A percentile compares a stretch with the other conserved stretches of the same genome.
These are phyloP conservation scores for Conomelus anceps DNA, from an alignment of 2,888 invertebrate species.

Conservation along the genomic window DNA sequence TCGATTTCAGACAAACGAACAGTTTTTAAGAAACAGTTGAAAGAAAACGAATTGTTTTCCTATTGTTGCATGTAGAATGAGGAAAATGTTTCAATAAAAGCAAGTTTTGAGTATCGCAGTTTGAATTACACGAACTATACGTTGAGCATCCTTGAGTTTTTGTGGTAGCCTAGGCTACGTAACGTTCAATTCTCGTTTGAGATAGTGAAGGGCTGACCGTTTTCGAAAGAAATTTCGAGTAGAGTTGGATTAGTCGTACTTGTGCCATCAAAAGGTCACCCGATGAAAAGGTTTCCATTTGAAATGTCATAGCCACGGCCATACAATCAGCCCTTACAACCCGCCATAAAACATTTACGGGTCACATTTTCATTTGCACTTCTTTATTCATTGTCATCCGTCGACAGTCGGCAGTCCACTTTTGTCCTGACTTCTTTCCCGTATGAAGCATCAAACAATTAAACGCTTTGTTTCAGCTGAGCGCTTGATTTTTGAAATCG, in stretches of 20 bases:
- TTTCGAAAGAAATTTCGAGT: neutral
- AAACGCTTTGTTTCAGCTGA: neutral
- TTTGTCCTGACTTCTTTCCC: neutral
- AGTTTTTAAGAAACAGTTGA: too few relatives aligned
- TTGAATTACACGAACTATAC: neutral
- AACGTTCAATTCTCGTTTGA: neutral
- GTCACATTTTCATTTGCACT: neutral
- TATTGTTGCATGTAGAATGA: too few relatives aligned
- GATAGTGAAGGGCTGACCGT: neutral
- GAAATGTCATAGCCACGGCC: neutral
- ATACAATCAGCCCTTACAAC: neutral
- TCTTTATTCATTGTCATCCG: neutral
- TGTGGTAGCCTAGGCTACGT: neutral
- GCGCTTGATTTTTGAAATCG: neutral
- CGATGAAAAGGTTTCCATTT: neutral
- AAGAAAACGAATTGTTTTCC: too few relatives aligned
- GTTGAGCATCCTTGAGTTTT: neutral
- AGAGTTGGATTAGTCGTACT: neutral
- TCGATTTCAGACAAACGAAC: too few relatives aligned
- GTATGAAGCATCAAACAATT: neutral
- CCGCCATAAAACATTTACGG: neutral
- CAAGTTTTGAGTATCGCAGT: neutral
- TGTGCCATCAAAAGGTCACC: neutral
- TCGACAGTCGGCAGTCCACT: neutral
- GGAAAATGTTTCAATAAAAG: neutral